Percentiles rank a stretch among this genome's conserved stretches.
These are phyloP conservation scores for Caenorhabditis sp. DNA, from an alignment of 2,888 invertebrate species.

Conservation along the genomic window DNA sequence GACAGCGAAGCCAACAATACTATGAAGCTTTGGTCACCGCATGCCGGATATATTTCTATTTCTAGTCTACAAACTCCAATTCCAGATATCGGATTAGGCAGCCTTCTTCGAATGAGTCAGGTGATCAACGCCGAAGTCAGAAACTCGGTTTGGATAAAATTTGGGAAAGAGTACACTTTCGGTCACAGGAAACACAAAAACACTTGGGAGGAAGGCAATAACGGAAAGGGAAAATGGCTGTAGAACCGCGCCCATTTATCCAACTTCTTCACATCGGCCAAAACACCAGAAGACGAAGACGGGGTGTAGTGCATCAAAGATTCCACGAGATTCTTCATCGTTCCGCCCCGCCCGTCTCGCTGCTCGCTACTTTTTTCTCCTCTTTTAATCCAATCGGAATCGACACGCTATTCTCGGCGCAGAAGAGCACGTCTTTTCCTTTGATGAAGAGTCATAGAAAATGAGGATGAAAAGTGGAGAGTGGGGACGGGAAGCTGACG, in stretches of 20 bases:
- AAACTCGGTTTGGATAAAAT: too few species aligned
- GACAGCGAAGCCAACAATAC: too few species aligned
- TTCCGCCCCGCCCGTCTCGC: neutral
- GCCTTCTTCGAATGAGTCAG: too few species aligned
- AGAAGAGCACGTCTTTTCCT: neutral
- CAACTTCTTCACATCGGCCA: neutral
- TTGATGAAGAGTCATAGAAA: conserved; percentile 7
- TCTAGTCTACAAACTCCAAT: too few species aligned
- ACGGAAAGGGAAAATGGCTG: too few species aligned
- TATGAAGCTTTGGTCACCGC: too few species aligned
- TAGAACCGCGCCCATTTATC: neutral
- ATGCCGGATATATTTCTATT: too few species aligned
- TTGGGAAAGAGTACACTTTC: too few species aligned
- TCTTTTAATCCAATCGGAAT: conserved; percentile 42
- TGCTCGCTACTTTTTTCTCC: conserved; percentile 3
- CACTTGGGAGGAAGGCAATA: too few species aligned
- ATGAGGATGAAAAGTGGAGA: neutral
- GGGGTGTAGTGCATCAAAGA: conserved; percentile 27
- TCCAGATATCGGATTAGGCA: too few species aligned
- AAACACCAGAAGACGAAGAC: neutral
- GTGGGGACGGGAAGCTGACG: neutral
- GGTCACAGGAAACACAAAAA: too few species aligned
- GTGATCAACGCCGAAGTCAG: too few species aligned
- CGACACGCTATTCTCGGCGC: conserved; percentile 20
- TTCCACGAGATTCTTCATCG: conserved; percentile 30